These are phyloP conservation scores for Quadriops clusia DNA, from an alignment of 2,888 invertebrate species.

Conservation along the genomic window DNA sequence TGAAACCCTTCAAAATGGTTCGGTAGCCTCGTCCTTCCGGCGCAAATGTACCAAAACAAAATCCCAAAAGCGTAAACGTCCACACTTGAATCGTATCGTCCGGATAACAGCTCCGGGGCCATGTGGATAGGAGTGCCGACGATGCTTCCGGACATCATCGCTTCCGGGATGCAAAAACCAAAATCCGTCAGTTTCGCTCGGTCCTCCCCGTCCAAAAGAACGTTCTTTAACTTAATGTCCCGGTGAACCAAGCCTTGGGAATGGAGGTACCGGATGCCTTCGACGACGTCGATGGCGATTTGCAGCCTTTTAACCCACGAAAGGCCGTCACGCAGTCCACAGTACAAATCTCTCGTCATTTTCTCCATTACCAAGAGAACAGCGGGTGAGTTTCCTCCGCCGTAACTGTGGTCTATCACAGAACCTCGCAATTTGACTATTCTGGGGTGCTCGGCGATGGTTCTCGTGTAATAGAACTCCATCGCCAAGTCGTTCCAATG, in stretches of 20 bases:
- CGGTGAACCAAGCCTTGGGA: conserved; percentile 79
- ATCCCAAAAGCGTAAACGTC: conserved; percentile 87
- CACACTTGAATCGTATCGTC: conserved; percentile 70
- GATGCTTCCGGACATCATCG: conserved; percentile 81
- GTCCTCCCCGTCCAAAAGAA: conserved; percentile 59
- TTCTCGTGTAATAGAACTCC: conserved; percentile 84
- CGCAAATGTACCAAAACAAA: conserved; percentile 82
- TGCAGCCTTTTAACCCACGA: conserved; percentile 50
- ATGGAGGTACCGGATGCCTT: conserved; percentile 80
- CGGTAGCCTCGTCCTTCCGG: conserved; percentile 68
- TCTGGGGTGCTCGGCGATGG: conserved; percentile 69
- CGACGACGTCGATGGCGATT: conserved; percentile 71
- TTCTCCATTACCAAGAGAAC: conserved; percentile 74
- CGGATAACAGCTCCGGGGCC: conserved; percentile 78
- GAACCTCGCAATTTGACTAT: conserved; percentile 68
- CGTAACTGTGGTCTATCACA: conserved; percentile 66
- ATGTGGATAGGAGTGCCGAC: conserved; percentile 85
- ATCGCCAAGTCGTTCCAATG: conserved; percentile 85
- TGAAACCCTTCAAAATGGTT: conserved; percentile 70
- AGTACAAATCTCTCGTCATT: conserved; percentile 63
- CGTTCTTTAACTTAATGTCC: conserved; percentile 84
- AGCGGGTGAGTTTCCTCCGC: conserved; percentile 54
- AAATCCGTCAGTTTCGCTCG: conserved; percentile 77
- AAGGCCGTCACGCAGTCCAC: conserved; percentile 59
- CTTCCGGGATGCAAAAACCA: conserved; percentile 82